A percentile compares a stretch with the other conserved stretches of the same genome.
Conservation (phyloP, 1,140 invertebrate genomes). For the Drosophila bocki region DNA sequence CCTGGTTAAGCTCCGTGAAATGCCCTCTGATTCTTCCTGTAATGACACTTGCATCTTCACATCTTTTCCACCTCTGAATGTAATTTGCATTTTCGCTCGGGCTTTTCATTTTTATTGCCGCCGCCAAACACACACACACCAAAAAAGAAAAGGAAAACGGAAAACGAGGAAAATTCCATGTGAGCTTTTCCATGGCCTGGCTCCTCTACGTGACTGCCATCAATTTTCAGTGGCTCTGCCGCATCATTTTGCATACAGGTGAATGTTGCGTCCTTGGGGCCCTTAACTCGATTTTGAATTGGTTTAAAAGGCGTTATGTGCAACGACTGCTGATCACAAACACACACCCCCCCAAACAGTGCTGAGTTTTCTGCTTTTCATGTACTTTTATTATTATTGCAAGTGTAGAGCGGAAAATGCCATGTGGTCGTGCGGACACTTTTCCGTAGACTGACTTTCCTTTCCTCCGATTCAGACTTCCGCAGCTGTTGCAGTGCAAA, state of each 20-base stretch:
- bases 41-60: constrained; percentile 60
- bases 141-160: constrained; percentile 14
- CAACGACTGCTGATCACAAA: constrained; percentile 68
- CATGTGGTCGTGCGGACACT: constrained; percentile 9
- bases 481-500: constrained; percentile 58
- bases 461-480: constrained; percentile 32
- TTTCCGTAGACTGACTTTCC: constrained; percentile 3
- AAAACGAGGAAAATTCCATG: constrained; percentile 22
- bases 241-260: constrained; percentile 82
- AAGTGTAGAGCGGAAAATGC: constrained; percentile 75
- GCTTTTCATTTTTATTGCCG: constrained; percentile 60
- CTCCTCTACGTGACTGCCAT: constrained; percentile 77
- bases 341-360: constrained; percentile 37
- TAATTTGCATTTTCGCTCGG: constrained; percentile 53
- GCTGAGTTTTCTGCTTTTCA: constrained; percentile 49
- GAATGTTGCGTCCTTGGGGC: constrained; percentile 67
- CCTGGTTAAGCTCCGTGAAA: constrained; percentile 66
- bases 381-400: constrained; percentile 80
- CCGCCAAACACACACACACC: constrained; percentile 8
- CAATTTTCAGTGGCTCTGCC: constrained; percentile 80
- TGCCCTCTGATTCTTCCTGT: constrained; percentile 54
- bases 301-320: constrained; percentile 75
- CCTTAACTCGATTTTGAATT: constrained; percentile 81
- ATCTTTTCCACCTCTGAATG: constrained; percentile 50
- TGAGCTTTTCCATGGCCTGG: constrained; percentile 45